Evolutionary conservation across 2,113 vertebrate species (phyloP).

Genomic region (Zapornia atra): DNA sequence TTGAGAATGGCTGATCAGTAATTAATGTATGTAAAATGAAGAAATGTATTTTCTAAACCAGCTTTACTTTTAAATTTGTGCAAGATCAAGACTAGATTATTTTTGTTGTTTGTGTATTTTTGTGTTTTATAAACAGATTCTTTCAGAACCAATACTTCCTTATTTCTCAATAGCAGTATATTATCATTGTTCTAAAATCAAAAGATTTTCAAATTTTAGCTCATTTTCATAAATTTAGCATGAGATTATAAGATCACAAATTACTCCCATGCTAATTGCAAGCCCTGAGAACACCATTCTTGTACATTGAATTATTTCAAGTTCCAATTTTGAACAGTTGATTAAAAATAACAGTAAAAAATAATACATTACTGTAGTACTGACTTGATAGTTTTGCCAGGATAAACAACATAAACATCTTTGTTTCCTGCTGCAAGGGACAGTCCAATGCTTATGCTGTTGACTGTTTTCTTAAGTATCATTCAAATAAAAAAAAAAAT

Average conservation of each 20-base stretch:
- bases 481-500: neutral
- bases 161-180: neutral
- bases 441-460: neutral
- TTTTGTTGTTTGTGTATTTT: neutral
- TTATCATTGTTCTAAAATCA: neutral
- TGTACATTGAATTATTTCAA: neutral
- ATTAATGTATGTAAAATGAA: neutral
- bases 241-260: fast-evolving
- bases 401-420: neutral
- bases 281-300: neutral
- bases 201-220: neutral
- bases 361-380: fast-evolving
- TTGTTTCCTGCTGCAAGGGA: neutral
- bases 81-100: neutral
- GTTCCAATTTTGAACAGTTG: neutral
- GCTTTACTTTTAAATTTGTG: neutral
- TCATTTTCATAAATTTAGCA: neutral
- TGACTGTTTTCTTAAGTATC: neutral
- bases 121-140: neutral
- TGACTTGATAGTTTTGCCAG: neutral
- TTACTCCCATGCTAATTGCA: neutral
- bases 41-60: neutral
- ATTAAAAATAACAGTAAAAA: neutral
- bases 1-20: neutral
- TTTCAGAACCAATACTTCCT: neutral